Conservation (phyloP, 2,113 vertebrate species). For the Phylloscopus trochilus region DNA sequence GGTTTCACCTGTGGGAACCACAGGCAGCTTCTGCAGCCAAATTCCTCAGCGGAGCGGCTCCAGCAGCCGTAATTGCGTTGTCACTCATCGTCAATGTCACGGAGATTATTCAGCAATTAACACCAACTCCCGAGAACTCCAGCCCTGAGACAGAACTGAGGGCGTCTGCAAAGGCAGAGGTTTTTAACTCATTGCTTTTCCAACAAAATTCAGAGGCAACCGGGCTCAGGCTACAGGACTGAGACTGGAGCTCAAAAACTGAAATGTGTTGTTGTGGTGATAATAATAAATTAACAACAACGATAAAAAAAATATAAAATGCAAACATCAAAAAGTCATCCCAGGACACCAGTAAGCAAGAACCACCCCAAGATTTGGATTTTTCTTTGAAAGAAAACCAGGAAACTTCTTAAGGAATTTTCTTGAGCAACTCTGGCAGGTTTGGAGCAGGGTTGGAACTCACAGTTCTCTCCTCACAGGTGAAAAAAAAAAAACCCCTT, state of each 20-base stretch:
- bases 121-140: background rate
- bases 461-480: background rate
- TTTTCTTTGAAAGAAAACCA: background rate
- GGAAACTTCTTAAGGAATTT: background rate
- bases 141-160: background rate
- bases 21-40: conserved; percentile 19
- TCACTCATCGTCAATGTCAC: conserved; percentile 20
- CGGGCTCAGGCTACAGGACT: background rate
- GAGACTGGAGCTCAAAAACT: background rate
- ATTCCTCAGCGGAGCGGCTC: background rate
- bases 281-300: no score
- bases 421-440: background rate
- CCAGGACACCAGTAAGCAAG: background rate
- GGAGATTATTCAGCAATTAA: conserved; percentile 19
- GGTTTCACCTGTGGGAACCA: background rate
- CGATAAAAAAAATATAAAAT: no score
- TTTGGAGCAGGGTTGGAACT: background rate
- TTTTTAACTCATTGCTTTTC: background rate
- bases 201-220: background rate
- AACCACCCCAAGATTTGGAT: background rate
- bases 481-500: background rate
- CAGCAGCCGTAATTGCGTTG: background rate
- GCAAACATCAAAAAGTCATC: no score
- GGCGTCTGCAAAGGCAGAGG: background rate
- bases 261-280: background rate